Base-by-base conservation (phyloP, 1,140 invertebrate species). In the Panagrolaimus sp. region DNA sequence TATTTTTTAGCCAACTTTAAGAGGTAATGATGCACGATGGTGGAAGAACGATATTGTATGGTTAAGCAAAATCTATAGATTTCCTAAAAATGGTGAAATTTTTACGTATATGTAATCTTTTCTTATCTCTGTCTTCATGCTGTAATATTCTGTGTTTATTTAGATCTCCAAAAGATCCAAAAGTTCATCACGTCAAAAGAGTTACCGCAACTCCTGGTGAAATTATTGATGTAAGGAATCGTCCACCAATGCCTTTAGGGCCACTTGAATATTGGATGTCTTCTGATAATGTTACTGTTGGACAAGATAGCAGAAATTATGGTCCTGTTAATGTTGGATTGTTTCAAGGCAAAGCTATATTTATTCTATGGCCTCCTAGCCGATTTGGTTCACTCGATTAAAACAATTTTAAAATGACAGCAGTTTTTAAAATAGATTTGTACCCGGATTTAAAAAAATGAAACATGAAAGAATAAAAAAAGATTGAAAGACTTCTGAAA, bases 351-450 rank as follows among this genome's bases (percentile, higher is more conserved):
- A 62, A 71, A 38, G 73, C 63, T 4, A 78, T 53, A 14, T 38
- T 27, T n/a, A 44, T 74, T 25, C 48, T 74, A 27, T 78, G 73
- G 71, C 73, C 73, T 23, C 73, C 70, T 38, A 66, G 76, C 20
- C 69, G 74, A 48, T 76, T 38, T 38, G 16, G 72, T n/a, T 27
- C 13, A 2, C 20, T 57, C n/a, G 16, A 4, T 57, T 25, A 57
- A 16, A 20, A 25, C 1, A 57, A 5, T 57, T 57, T 27, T 20
- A 16, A 4, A 20, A 57, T 16, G n/a, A 27, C 9, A 25, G 20
- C 20, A 16, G 14, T 27, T 57, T n/a, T 25, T 20, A 57, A 27
- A n/a, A 25, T 2, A 57, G n/a, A 20, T 57, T 57, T 25, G 20
- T 57, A 16, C 27, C 20, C 27, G 27, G 20, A 16, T 57, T 57